phyloP scores from a whole-genome alignment of 1,140 invertebrate genomes.

The Magallana ariakensis region DNA sequence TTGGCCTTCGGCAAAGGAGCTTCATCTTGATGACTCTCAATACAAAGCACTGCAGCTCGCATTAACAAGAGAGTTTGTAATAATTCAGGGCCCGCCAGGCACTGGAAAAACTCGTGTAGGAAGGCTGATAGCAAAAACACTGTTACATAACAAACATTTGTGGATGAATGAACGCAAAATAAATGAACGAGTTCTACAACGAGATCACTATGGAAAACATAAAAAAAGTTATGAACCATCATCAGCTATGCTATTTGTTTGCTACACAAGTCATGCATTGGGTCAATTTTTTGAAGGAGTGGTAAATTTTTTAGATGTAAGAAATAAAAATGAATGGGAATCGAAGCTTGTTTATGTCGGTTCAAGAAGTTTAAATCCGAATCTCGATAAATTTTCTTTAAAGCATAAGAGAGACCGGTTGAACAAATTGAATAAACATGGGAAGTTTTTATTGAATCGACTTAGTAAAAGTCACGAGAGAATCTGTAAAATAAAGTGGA shows the following conservation, averaged over 20 bases:
- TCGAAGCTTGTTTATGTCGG: constrained; percentile 88
- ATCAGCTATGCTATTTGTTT: constrained; percentile 87
- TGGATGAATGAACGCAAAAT: constrained; percentile 73
- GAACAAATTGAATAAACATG: too few relatives aligned
- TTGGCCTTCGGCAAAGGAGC: constrained; percentile 67
- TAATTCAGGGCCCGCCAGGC: constrained; percentile 85
- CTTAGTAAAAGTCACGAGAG: neutral
- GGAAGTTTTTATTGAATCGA: neutral
- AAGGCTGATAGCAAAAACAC: constrained; percentile 75
- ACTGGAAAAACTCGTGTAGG: constrained; percentile 78
- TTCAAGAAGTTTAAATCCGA: constrained; percentile 84
- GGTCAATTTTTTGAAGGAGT: constrained; percentile 91
- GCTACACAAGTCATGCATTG: constrained; percentile 92
- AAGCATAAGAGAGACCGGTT: constrained; percentile 45
- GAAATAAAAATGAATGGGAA: neutral
- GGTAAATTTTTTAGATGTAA: constrained; percentile 59
- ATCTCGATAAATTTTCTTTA: constrained; percentile 59
- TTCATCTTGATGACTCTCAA: constrained; percentile 79
- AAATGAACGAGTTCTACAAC: neutral
- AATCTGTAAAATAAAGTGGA: neutral
- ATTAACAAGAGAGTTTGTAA: constrained; percentile 80
- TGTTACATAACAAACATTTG: constrained; percentile 72
- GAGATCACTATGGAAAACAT: neutral
- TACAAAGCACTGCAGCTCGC: constrained; percentile 78
- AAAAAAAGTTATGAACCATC: neutral